Conservation (phyloP, 2,113 vertebrate species). For the Malurus melanocephalus region DNA sequence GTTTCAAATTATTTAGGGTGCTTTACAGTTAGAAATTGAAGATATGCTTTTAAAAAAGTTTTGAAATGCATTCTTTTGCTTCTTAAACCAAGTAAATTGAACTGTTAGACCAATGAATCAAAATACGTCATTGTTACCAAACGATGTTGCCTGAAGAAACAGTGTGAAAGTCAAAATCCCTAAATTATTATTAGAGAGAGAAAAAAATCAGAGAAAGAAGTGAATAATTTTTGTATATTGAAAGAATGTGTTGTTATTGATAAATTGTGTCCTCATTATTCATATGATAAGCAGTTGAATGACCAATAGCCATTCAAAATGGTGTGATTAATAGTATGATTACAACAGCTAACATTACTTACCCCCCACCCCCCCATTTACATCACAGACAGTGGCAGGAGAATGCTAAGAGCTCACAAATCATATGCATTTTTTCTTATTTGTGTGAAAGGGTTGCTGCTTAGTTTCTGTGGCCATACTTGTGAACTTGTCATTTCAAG, state of each 20-base stretch:
- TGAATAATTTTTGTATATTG: not conserved
- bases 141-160: not conserved
- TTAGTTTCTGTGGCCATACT: not conserved
- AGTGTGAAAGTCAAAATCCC: not conserved
- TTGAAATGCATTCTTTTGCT: not conserved
- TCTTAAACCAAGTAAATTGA: not conserved
- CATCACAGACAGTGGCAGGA: not conserved
- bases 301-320: conserved; percentile 43
- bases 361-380: not conserved
- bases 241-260: not conserved
- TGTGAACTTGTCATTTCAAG: not conserved
- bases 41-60: not conserved
- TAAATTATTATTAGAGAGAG: not conserved
- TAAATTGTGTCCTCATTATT: not conserved
- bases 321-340: conserved; percentile 56
- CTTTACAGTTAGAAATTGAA: not conserved
- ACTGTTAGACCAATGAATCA: not conserved
- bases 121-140: not conserved
- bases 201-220: not conserved
- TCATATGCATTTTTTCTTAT: not conserved
- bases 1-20: not conserved
- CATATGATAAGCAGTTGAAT: not conserved
- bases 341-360: conserved; percentile 39
- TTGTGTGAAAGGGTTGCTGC: not conserved
- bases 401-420: conserved; percentile 4